Evolutionary conservation across 2,797 vertebrate genomes (phyloP).

Genomic region (Alectoris magna): DNA sequence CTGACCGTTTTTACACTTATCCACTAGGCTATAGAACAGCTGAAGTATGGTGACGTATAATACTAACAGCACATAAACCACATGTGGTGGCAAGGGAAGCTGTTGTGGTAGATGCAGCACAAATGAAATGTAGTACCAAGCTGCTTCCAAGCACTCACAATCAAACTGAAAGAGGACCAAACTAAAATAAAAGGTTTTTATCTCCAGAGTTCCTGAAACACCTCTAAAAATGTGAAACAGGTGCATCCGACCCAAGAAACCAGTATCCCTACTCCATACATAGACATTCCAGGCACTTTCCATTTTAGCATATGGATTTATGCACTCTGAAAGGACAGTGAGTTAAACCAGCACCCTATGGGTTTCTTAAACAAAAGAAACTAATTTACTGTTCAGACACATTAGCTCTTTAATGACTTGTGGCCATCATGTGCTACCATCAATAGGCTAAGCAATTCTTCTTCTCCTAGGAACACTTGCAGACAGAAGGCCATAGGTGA

Average conservation of each 20-base stretch:
- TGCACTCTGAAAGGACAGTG: not conserved
- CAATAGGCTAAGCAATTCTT: not conserved
- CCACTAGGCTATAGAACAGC: not conserved
- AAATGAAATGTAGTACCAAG: fast-evolving
- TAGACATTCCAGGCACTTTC: fast-evolving
- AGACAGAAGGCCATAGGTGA: not conserved
- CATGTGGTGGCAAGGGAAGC: fast-evolving
- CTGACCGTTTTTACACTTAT: not conserved
- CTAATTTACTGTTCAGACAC: not conserved
- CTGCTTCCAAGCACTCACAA: not conserved
- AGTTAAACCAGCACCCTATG: not conserved
- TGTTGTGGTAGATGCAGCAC: not conserved
- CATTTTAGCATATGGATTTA: not conserved
- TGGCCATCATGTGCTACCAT: not conserved
- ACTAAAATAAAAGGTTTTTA: not conserved
- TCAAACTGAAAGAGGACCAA: not conserved
- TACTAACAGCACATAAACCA: fast-evolving
- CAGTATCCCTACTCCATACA: fast-evolving
- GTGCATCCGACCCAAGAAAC: not conserved
- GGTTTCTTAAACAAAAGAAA: not conserved
- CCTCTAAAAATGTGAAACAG: not conserved
- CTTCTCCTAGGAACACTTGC: not conserved
- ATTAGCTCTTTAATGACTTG: not conserved
- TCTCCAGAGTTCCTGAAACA: not conserved
- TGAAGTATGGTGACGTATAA: not conserved